Evolutionary conservation across 2,888 invertebrate genomes (phyloP), one percentile per base, ranked within the genome.

Genomic region (Eremobia ochroleuca): DNA sequence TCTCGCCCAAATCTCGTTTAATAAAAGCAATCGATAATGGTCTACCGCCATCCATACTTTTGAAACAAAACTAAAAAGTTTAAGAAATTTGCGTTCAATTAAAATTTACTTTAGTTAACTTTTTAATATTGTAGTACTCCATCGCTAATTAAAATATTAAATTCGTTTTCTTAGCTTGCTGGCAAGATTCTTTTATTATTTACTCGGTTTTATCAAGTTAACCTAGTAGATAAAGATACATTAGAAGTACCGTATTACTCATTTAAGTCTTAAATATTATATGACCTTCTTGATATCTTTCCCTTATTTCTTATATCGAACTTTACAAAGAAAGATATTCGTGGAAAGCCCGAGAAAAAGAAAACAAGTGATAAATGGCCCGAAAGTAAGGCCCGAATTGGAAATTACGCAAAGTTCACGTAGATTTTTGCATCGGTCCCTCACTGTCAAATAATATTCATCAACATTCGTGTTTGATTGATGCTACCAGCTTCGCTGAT

Each of bases 401-500:
- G 25, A 68, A 64, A 73, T 61, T 65, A 71, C 31, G 58, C 52
- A n/a, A 74, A 66, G 21, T 69, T 65, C 77, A 15, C 28, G 72
- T 66, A 64, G 65, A 78, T 73, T 73, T 68, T 78, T 74, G 74
- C 62, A n/a, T 18, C 71, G 58, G 59, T 52, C 59, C 72, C 62
- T 86, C 49, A 62, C 58, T 67, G 62, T 65, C 73, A 64, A 85
- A 59, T 75, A 85, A 59, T 75, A 77, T 79, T 77, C 65, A 75
- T 83, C 76, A 86, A 72, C 62, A 70, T 82, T 73, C 37, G 59
- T 73, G 67, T 76, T 75, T 75, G 83, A 81, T 85, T 77, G 64
- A 75, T 85, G 74, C 40, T 59, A 46, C 70, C n/a, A 82, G 79
- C 58, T 85, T 82, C 25, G 65, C 59, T 62, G 76, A 65, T 76